Percentiles rank a stretch among this genome's conserved stretches.
These are phyloP conservation scores for Lethenteron reissneri DNA, from an alignment of 2,113 vertebrate species.

Conservation along the genomic window DNA sequence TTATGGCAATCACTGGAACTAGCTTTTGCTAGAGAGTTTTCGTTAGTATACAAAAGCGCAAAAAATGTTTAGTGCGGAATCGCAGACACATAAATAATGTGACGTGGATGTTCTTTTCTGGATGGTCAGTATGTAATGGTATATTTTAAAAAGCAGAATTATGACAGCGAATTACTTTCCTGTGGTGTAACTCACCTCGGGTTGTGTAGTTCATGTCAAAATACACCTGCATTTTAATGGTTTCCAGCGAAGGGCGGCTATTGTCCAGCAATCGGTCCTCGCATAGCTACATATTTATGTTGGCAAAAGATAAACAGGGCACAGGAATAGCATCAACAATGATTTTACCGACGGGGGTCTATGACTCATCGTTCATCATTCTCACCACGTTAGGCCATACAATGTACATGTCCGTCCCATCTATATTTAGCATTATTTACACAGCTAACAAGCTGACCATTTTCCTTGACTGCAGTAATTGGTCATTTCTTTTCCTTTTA, in stretches of 20 bases:
- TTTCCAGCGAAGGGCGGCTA: constrained; percentile 47
- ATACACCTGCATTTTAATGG: constrained; percentile 84
- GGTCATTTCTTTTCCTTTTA: neutral
- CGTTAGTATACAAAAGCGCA: neutral
- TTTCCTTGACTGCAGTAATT: no score
- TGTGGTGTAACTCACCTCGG: constrained; percentile 31
- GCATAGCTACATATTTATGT: constrained; percentile 30
- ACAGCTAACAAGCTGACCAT: no score
- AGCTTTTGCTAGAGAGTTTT: neutral
- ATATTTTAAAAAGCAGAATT: constrained; percentile 7
- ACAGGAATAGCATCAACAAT: neutral
- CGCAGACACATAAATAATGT: neutral
- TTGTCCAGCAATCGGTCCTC: constrained; percentile 37
- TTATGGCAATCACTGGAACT: neutral
- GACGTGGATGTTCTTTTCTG: neutral
- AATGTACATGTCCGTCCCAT: no score
- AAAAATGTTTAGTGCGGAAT: neutral
- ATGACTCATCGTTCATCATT: no score
- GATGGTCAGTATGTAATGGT: neutral
- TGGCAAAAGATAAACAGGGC: neutral
- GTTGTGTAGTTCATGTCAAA: constrained; percentile 63
- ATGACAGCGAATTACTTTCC: constrained; percentile 6
- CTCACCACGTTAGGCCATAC: no score
- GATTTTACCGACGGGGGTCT: no score
- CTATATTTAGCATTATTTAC: no score